Base-by-base conservation (phyloP, 2,888 invertebrate genomes). In the Candidula unifasciata region DNA sequence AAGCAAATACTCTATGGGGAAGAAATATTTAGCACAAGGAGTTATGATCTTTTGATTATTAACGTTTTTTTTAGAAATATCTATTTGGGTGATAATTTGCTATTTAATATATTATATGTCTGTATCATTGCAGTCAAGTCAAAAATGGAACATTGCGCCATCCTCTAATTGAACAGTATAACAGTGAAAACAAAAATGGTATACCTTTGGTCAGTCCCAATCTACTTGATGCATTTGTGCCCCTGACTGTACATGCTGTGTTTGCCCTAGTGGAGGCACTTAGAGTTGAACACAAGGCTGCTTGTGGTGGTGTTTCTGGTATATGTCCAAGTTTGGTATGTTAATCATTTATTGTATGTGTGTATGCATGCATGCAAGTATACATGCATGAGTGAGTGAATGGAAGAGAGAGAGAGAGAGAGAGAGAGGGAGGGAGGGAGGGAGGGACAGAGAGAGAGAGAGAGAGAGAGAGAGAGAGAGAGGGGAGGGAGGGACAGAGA, bases 261-360 rank as follows among this genome's bases (percentile, higher is more conserved):
- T 91, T 89, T 83, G 90, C 89, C 1, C 81, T 91, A 52, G 89
- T 89, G 0, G 87, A 88, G 18, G 89, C 90, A 10, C 74, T 91
- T 13, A 88, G 89, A 69, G 69, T 87, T 57, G 44, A 60, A 21
- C 81, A 81, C 35, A 6, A 13, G 27, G 21, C 24, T n/a, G 35
- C 60, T 44, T 81, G 81, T 33, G 33, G 33, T 57, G 71, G 71
- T 27, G n/a, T 0, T 3, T 73, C 73, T 57, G 81, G 81, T 35
- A 10, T 44, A 18, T 81, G 81, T 54, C 16, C 21, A 44, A 21
- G 24, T 24, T 24, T 81, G 73, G 81, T 81, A 57, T 57, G 81
- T 78, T 64, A 78, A 78, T n/a, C 3, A n/a, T 16, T 52, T 21
- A 73, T 73, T 73, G 6, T 44, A 44, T 10, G 10, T 44, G 10